Base-by-base conservation (phyloP, 2,113 vertebrate genomes). In the Gallinago undulata region DNA sequence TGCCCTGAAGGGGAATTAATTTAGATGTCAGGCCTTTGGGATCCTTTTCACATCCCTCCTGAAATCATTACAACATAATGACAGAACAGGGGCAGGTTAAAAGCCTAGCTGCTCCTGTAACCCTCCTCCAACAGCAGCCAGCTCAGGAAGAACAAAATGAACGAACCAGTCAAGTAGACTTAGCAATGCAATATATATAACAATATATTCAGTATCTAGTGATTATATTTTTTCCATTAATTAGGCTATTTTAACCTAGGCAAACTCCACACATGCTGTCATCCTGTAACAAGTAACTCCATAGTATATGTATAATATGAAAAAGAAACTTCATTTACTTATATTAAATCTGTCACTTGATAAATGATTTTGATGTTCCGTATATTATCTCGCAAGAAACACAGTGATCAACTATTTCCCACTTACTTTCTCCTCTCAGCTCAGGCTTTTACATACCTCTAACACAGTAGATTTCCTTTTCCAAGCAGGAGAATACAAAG, bases 1-100 rank as follows among this genome's bases (percentile, higher is more conserved):
- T 96, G 74, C 80, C 87, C 81, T 92, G 91, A 81, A 13, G 6
- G 75, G 73, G 84, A 91, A 96, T 84, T 91, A 81, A 78, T 92
- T 94, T 77, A 75, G 76, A 78, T 84, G 69, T 78, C 91, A 91
- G 66, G 56, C 43, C 84, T 92, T 25, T 48, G 80, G 68, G 80
- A 92, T 89, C 80, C 75, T 92, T 89, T 57, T 51, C 76, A 63
- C 84, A 48, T 70, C 84, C 64, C 80, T 88, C 68, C 69, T 84
- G 94, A 89, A 94, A 84, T 88, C 89, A 90, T 89, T 92, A 84
- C 73, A 95, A 39, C 25, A 30, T 89, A 50, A 92, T 70, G 76
- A 86, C 72, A 81, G 72, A 90, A 90, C n/a, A 88, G 47, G 79
- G 68, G 45, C 72, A 81, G 62, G 68, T 69, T 77, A 93, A 85